phyloP scores from a whole-genome alignment of 2,888 invertebrate species.

The Resseliella maxima region DNA sequence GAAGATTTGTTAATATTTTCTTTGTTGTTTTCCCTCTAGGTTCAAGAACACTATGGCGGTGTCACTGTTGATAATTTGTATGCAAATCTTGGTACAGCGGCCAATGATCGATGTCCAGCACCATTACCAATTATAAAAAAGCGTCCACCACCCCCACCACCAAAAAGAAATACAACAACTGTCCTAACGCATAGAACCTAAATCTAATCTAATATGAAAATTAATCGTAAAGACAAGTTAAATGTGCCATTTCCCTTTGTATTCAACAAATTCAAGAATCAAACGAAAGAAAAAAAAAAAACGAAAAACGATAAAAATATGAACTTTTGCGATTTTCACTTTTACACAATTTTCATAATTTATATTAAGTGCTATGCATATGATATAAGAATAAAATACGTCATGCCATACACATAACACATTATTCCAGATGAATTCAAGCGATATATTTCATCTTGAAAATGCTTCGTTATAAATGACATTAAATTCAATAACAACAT shows the following conservation, averaged over 20 bases:
- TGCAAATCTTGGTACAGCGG: slow-evolving; percentile 76
- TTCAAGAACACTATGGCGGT: slow-evolving; percentile 85
- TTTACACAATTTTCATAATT: slow-evolving; percentile 24
- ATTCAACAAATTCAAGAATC: slow-evolving; percentile 30
- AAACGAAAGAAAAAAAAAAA: not conserved
- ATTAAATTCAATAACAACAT: too few relatives aligned
- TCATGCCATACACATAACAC: slow-evolving; percentile 11
- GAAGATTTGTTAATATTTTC: too few relatives aligned
- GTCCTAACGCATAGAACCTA: slow-evolving; percentile 73
- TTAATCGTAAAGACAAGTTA: not conserved
- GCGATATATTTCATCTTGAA: not conserved
- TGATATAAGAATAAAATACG: not conserved
- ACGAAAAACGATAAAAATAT: not conserved
- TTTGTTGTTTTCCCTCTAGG: too few relatives aligned
- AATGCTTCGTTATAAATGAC: slow-evolving; percentile 25
- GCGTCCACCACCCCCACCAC: slow-evolving; percentile 89
- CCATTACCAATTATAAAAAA: slow-evolving; percentile 71
- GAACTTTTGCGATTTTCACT: not conserved
- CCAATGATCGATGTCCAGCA: slow-evolving; percentile 58
- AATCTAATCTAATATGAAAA: slow-evolving; percentile 49
- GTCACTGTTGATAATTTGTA: slow-evolving; percentile 73
- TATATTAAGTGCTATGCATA: not conserved
- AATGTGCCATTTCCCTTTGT: slow-evolving; percentile 48
- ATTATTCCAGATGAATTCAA: slow-evolving; percentile 28
- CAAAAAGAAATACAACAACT: slow-evolving; percentile 89